These are phyloP conservation scores for Lasiurus borealis DNA, from an alignment of 2,113 vertebrate species.

Conservation along the genomic window DNA sequence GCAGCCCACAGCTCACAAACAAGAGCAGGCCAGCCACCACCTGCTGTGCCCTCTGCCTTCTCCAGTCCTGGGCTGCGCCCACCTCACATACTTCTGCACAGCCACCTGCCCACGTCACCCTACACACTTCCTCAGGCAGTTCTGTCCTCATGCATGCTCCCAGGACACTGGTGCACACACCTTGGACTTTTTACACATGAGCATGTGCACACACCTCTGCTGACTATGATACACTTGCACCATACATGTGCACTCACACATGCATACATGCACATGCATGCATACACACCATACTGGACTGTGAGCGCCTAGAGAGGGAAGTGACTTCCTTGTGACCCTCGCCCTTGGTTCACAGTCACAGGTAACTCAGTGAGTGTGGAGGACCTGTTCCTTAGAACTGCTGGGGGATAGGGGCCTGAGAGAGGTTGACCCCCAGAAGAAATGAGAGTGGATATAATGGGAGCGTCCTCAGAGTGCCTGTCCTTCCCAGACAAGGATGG, in stretches of 20 bases:
- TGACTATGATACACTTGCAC: neutral
- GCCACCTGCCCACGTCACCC: neutral
- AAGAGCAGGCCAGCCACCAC: neutral
- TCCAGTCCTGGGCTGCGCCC: no score
- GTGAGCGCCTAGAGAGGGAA: neutral
- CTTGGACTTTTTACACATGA: neutral
- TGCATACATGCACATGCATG: neutral
- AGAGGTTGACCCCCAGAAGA: neutral
- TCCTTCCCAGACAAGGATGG: fast-evolving
- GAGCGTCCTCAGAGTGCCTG: fast-evolving
- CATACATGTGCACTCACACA: neutral
- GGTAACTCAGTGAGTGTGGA: neutral
- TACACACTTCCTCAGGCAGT: neutral
- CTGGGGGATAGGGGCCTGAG: neutral
- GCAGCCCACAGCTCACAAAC: neutral
- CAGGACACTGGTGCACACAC: neutral
- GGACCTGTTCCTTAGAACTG: neutral
- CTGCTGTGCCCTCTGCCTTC: neutral
- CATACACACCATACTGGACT: neutral
- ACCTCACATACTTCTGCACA: neutral
- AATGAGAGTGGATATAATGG: neutral
- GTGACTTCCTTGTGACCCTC: neutral
- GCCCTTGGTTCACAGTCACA: neutral
- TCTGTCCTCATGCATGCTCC: neutral
- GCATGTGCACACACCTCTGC: neutral